Evolutionary conservation across 2,113 vertebrate species (phyloP).

Genomic region (Athene cunicularia): DNA sequence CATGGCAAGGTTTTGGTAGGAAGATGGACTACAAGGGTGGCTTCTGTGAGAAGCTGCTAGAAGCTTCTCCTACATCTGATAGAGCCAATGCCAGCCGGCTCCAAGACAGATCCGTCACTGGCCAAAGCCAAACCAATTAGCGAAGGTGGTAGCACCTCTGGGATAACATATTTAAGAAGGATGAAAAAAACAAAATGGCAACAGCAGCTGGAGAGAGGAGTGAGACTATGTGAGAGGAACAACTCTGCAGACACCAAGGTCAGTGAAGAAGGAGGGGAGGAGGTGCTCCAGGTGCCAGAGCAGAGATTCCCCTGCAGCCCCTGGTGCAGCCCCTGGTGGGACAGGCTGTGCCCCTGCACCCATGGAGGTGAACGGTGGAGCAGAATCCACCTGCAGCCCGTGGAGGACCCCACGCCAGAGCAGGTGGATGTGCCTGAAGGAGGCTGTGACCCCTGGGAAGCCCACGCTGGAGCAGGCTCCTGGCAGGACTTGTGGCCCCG

Average conservation of each 20-base stretch:
- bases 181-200: neutral
- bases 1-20: neutral
- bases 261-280: neutral
- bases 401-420: too few relatives aligned
- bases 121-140: neutral
- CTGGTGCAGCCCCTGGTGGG: neutral
- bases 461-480: too few relatives aligned
- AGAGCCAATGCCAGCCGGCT: neutral
- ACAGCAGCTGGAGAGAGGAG: neutral
- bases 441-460: too few relatives aligned
- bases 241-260: neutral
- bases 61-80: neutral
- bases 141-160: accelerated
- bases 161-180: neutral
- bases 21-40: neutral
- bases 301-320: neutral
- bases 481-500: too few relatives aligned
- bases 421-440: too few relatives aligned
- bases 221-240: neutral
- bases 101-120: accelerated
- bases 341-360: neutral
- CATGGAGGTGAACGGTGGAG: neutral
- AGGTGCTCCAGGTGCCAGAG: accelerated
- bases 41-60: neutral
- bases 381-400: neutral